These are phyloP conservation scores for Nomada fucata DNA, from an alignment of 2,888 invertebrate species.

Conservation along the genomic window DNA sequence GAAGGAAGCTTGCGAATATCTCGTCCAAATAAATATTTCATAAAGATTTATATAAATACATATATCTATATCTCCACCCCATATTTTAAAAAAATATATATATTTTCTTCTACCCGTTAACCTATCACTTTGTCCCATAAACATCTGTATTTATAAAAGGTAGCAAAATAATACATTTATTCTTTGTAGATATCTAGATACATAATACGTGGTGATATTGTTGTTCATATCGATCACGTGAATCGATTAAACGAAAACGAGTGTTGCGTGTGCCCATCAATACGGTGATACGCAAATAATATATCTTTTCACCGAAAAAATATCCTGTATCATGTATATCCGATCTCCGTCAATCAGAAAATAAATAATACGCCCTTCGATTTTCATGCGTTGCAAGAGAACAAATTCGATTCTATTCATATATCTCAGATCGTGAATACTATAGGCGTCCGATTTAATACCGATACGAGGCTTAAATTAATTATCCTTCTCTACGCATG, in stretches of 20 bases:
- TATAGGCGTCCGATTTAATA: background rate
- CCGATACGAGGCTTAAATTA: background rate
- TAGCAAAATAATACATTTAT: constrained; percentile 17
- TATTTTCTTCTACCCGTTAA: background rate
- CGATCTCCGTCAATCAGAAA: background rate
- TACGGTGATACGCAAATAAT: background rate
- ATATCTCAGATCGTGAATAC: no score
- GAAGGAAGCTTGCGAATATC: constrained; percentile 3
- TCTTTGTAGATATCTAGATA: background rate
- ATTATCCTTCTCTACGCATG: background rate
- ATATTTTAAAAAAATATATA: constrained; percentile 13
- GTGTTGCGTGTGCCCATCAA: background rate
- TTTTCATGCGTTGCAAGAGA: background rate
- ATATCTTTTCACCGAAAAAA: background rate
- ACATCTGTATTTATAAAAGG: constrained; percentile 9
- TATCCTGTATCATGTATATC: background rate
- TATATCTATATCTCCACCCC: constrained; percentile 7
- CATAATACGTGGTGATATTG: background rate
- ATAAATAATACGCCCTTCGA: constrained; percentile 1
- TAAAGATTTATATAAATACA: constrained; percentile 5
- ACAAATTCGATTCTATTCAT: no score
- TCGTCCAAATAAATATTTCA: background rate
- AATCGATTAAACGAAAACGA: constrained; percentile 19
- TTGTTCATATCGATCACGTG: background rate
- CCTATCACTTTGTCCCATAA: constrained; percentile 6